Evolutionary conservation across 2,888 invertebrate species (phyloP), one percentile per base, ranked within the genome.

Genomic region (Drosophila nigricruria): DNA sequence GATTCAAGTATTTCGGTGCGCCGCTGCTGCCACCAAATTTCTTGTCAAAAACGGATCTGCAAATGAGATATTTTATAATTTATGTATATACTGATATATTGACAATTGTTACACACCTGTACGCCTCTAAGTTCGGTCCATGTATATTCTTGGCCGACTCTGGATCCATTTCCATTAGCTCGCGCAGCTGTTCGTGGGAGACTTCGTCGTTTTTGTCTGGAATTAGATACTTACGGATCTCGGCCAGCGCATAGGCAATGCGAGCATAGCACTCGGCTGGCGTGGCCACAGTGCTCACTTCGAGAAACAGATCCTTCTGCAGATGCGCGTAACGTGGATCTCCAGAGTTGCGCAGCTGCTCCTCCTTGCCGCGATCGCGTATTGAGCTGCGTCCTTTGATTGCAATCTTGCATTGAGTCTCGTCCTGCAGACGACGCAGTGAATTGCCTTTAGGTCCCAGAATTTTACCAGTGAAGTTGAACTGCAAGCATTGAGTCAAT

Each of bases 361-460:
- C 96, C 91, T 97, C 97, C 93, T 97, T 95, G 88, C 94, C 94
- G 52, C 96, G 96, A 92, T 98, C 98, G 90, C 97, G 96, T 96
- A 98, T 98, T 0, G 98, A 98, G 59, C 98, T 98, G 77, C 96
- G 94, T 16, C 98, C 98, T 23, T 98, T 94, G 16, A 98, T 97
- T 5, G 98, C 97, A 96, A 98, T 98, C 93, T 97, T 98, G 91
- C 98, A 77, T 18, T 77, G 77, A 14, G 98, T 98, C 91, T 98
- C 97, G 82, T 98, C 98, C 92, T 98, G 98, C 38, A 98, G 94
- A 59, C 97, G 95, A 91, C 98, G 98, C 94, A 98, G 94, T 4
- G 98, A 97, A 92, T 97, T 97, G 25, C 98, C 98, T 93, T 98
- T 98, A 16, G 98, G 98, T 0, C 98, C 98, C 82, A 98, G 94